These are phyloP conservation scores for Melieria omissa DNA, from an alignment of 2,888 invertebrate species.

Conservation along the genomic window DNA sequence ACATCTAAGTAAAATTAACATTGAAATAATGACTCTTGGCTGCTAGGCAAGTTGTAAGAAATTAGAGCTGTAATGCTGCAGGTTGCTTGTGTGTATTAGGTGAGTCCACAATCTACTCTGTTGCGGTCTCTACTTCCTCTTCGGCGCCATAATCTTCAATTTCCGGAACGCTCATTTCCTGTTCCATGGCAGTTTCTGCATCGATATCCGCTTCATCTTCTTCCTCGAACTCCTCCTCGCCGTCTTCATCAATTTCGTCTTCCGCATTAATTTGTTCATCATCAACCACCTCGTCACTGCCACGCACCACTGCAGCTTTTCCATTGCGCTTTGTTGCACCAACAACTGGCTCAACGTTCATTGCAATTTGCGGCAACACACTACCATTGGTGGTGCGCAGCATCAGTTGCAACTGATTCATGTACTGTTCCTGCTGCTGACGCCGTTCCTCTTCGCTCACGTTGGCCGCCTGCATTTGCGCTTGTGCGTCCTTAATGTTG, in stretches of 20 bases:
- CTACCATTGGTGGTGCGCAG: conserved; percentile 42
- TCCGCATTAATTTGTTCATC: conserved; percentile 31
- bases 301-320: conserved; percentile 40
- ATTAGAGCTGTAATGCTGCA: too few species aligned
- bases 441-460: conserved; percentile 48
- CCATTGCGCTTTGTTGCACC: background rate
- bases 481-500: conserved; percentile 51
- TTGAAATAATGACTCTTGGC: too few species aligned
- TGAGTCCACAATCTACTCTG: conserved; percentile 14
- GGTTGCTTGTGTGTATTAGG: too few species aligned
- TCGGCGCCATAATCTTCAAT: conserved; percentile 48
- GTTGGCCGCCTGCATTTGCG: conserved; percentile 38
- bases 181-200: background rate
- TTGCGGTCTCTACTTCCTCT: conserved; percentile 56
- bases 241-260: conserved; percentile 49
- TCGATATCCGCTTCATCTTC: background rate
- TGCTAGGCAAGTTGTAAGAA: too few species aligned
- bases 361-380: conserved; percentile 10
- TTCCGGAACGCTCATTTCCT: conserved; percentile 19
- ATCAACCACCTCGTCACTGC: conserved; percentile 33
- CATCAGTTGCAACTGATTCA: conserved; percentile 46
- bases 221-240: conserved; percentile 47
- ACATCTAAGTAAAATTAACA: too few species aligned
- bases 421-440: conserved; percentile 53
- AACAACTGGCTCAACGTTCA: background rate